Percentiles rank a stretch among this genome's conserved stretches.
These are phyloP conservation scores for Hippocampus abdominalis DNA, from an alignment of 2,113 vertebrate species.

Conservation along the genomic window DNA sequence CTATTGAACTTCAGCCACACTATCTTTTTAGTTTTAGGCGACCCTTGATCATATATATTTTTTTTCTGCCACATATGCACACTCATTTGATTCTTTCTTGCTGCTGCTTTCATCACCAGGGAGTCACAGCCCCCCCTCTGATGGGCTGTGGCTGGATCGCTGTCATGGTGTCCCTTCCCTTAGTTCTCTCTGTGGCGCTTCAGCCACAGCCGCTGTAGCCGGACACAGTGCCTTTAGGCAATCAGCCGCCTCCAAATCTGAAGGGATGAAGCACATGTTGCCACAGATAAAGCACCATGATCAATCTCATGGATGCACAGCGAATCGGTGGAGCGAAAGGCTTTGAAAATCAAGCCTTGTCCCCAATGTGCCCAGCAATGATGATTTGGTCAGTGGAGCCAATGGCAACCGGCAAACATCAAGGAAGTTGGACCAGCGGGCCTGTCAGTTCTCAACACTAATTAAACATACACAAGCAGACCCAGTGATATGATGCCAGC, in stretches of 20 bases:
- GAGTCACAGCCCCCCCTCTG: slow-evolving; percentile 61
- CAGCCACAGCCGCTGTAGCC: slow-evolving; percentile 58
- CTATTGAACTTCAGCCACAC: slow-evolving; percentile 56
- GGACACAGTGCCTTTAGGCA: slow-evolving; percentile 67
- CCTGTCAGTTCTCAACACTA: slow-evolving; percentile 72
- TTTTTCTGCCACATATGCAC: slow-evolving; percentile 20
- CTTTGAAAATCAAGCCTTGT: slow-evolving; percentile 80
- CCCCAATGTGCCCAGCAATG: slow-evolving; percentile 74
- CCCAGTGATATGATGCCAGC: slow-evolving; percentile 54
- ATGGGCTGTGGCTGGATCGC: slow-evolving; percentile 59
- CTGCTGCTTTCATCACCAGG: slow-evolving; percentile 65
- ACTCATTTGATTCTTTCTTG: slow-evolving; percentile 14
- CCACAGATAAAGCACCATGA: slow-evolving; percentile 81
- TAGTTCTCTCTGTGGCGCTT: slow-evolving; percentile 44
- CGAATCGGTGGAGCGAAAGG: slow-evolving; percentile 74
- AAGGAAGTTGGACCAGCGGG: slow-evolving; percentile 69
- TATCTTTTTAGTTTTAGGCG: slow-evolving; percentile 55
- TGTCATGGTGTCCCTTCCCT: slow-evolving; percentile 57
- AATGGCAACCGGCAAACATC: slow-evolving; percentile 75
- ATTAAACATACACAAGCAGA: slow-evolving; percentile 72
- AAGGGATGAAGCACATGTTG: slow-evolving; percentile 75
- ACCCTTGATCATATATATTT: slow-evolving; percentile 62
- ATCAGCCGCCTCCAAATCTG: slow-evolving; percentile 67
- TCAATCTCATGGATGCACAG: slow-evolving; percentile 79
- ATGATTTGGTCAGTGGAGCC: slow-evolving; percentile 78